Conservation (phyloP, 1,140 invertebrate genomes). For the Bursaphelenchus mucronatus region DNA sequence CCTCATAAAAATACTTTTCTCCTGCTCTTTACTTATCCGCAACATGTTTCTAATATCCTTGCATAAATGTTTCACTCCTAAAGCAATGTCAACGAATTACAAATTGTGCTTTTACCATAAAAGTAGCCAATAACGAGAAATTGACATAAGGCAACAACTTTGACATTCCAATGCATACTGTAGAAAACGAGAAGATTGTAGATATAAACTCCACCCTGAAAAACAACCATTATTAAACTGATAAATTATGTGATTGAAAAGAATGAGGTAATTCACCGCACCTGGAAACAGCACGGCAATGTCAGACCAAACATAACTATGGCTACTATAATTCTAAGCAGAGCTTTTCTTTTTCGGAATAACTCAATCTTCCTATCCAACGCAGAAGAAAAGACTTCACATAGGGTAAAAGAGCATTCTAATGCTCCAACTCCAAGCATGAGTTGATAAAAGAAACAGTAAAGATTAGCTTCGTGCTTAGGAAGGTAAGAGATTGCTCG, state of each 20-base stretch:
- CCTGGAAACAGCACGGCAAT: constrained; percentile 27
- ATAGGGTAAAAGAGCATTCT: constrained; percentile 22
- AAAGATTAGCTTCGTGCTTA: constrained; percentile 14
- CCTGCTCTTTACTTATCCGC: constrained; percentile 9
- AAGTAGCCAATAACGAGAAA: constrained; percentile 20
- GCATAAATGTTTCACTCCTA: constrained; percentile 25
- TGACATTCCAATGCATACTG: constrained; percentile 26
- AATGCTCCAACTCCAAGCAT: constrained; percentile 29
- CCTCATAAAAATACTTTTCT: neutral
- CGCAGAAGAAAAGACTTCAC: constrained; percentile 21
- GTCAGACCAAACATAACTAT: constrained; percentile 15
- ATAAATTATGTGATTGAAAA: neutral
- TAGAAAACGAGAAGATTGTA: constrained; percentile 27
- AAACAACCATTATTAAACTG: neutral
- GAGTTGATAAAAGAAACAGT: constrained; percentile 24
- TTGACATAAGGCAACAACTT: constrained; percentile 23
- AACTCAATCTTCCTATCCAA: constrained; percentile 23
- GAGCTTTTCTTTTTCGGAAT: constrained; percentile 6
- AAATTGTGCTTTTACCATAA: constrained; percentile 19
- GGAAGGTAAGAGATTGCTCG: constrained; percentile 21
- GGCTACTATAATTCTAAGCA: constrained; percentile 10
- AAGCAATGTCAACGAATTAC: neutral
- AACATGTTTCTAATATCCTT: constrained; percentile 19
- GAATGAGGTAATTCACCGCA: neutral
- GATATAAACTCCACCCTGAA: constrained; percentile 27